Percentiles rank a stretch among this genome's conserved stretches.
These are phyloP conservation scores for Spheniscus humboldti DNA, from an alignment of 2,797 vertebrate genomes.

Conservation along the genomic window DNA sequence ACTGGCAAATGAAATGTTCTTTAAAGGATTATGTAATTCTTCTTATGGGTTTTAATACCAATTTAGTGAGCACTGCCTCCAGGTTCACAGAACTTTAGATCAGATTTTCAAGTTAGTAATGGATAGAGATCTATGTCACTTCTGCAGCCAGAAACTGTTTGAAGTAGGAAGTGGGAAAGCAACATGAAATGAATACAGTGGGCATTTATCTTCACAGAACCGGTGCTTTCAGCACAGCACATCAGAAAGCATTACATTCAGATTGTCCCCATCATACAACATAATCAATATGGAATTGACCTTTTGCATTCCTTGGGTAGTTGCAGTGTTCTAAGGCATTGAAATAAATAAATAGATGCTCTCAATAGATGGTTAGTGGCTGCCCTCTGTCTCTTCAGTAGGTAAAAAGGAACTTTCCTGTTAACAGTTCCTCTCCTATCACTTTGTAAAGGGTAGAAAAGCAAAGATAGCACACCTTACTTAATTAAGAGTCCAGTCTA, in stretches of 20 bases:
- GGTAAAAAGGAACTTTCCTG: background rate
- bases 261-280: background rate
- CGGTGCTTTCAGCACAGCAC: background rate
- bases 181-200: background rate
- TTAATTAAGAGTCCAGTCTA: background rate
- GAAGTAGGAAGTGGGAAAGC: background rate
- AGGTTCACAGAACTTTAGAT: conserved; percentile 50
- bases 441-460: background rate
- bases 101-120: conserved; percentile 43
- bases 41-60: conserved; percentile 60
- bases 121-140: conserved; percentile 33
- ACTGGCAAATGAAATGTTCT: conserved; percentile 59
- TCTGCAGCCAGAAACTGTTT: conserved; percentile 14
- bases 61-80: conserved; percentile 50
- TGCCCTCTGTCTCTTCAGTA: background rate
- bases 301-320: background rate
- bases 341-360: background rate
- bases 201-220: background rate
- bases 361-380: background rate
- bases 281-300: background rate
- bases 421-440: background rate
- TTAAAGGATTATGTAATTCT: conserved; percentile 48
- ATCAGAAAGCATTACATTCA: conserved; percentile 5
- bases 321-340: background rate
- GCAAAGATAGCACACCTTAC: background rate